Base-by-base conservation (phyloP, 2,888 invertebrate genomes). In the Lasioglossum morio region DNA sequence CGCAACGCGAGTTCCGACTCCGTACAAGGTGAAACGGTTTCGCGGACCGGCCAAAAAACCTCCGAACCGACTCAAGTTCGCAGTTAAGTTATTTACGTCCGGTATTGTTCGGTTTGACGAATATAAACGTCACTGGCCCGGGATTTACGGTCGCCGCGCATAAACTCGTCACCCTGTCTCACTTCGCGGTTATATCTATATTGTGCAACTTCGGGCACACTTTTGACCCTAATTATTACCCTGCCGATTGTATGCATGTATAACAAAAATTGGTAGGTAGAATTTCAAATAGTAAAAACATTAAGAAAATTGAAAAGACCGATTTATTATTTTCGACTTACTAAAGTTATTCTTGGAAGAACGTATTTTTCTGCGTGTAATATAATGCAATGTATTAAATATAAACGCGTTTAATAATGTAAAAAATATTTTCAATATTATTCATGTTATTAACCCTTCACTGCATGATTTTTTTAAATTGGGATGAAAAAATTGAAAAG, bases 91-190 rank as follows among this genome's bases (percentile, higher is more conserved):
- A 94, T 94, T 95, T 94, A 94, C 92, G 94, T 88, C 92, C 91
- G 93, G 91, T 93, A 93, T 93, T 93, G 93, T 94, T 91, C 93
- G 90, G 86, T 93, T 93, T 95, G 94, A 94, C 94, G 94, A 91
- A 89, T 92, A 92, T 95, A 95, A 95, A 95, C 85, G 94, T 93
- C 95, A 90, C 77, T 80, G 75, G 80, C 48, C 23, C 78, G 84
- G 87, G 89, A 94, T 95, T 95, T 95, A 95, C 91, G 89, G 87
- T 87, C 92, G 86, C 88, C 88, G 92, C 91, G 91, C 88, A 82
- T 87, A 86, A 87, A 85, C 86, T 85, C 88, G 84, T 88, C 87
- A 72, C 76, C 72, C 37, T 69, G 43, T 72, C 79, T 66, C 60
- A 40, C 53, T 73, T 78, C 77, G 37, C 70, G 66, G 60, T 69